Base-by-base conservation (phyloP, 2,113 vertebrate species). In the Coreoperca whiteheadi region DNA sequence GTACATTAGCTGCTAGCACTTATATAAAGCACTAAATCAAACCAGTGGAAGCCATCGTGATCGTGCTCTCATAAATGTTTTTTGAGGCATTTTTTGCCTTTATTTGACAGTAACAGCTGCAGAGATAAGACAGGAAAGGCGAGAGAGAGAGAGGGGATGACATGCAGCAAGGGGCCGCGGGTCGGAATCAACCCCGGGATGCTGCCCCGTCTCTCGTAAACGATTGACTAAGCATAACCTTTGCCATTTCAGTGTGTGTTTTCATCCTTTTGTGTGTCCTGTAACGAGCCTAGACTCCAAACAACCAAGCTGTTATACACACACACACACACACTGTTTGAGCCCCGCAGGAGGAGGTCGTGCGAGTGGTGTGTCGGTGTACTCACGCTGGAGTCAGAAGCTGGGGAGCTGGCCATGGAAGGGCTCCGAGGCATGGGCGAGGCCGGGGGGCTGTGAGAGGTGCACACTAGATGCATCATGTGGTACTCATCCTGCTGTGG, bases 391-490 rank as follows among this genome's bases (percentile, higher is more conserved):
- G 83, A 66, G 63, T 75, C 79, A n/a, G 86, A 51, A n/a, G 88
- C 77, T 46, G 74, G 34, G 0, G 85, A 25, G 72, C 56, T 48
- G 56, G 64, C 48, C 23, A 11, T 23, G 48, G 71, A 75, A 1
- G 87, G 70, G 79, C 84, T 91, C 11, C 66, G 86, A 37, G 91
- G 84, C 25, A 63, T 30, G 28, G 95, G 96, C 15, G 95, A 96
- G 56, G 80, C 81, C 0, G 95, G 92, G 21, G 94, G 94, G 53
- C 85, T 95, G 34, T 84, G 93, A 30, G 94, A 95, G 54, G 91
- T 46, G 82, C 95, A 95, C 50, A 96, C 95, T 51, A 96, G 91
- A 81, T 96, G 95, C 89, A 96, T 92, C 95, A 95, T 96, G 92
- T 96, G 96, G 87, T 92, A 95, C 66, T 94, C 94, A 78, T 96